phyloP scores from a whole-genome alignment of 2,797 vertebrate species.

The Labeo calbasu region DNA sequence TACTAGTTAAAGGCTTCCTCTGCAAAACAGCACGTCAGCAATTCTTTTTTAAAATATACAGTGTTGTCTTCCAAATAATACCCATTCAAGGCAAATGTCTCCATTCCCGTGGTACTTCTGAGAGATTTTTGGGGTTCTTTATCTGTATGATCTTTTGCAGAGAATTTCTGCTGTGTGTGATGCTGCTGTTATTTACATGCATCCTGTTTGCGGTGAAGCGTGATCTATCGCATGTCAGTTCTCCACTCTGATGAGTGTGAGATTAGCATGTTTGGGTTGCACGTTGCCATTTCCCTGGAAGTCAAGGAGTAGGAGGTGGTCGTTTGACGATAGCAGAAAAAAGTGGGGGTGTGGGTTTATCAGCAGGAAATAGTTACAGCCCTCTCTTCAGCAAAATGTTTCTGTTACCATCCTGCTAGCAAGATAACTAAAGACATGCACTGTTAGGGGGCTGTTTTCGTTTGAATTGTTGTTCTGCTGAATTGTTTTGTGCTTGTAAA shows the following conservation, averaged over 20 bases:
- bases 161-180: not conserved
- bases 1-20: not conserved
- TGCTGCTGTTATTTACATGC: conserved; percentile 10
- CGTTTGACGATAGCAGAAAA: conserved; percentile 27
- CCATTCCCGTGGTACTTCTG: not conserved
- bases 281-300: conserved; percentile 47
- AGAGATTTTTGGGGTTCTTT: not conserved
- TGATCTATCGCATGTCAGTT: conserved; percentile 15
- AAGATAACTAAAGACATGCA: conserved; percentile 12
- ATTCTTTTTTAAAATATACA: not conserved
- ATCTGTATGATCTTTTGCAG: conserved; percentile 20
- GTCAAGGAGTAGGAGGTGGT: conserved; percentile 43
- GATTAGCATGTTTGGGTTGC: conserved; percentile 49
- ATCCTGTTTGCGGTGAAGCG: conserved; percentile 47
- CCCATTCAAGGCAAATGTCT: not conserved
- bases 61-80: not conserved
- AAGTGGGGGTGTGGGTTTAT: conserved; percentile 40
- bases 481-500: not conserved
- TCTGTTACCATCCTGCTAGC: conserved; percentile 38
- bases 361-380: conserved; percentile 58
- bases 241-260: conserved; percentile 25
- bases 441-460: not conserved
- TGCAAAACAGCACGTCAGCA: not conserved
- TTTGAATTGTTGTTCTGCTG: not conserved
- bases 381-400: conserved; percentile 35